Conservation (phyloP, 2,888 invertebrate genomes). For the Podabrus alpinus region DNA sequence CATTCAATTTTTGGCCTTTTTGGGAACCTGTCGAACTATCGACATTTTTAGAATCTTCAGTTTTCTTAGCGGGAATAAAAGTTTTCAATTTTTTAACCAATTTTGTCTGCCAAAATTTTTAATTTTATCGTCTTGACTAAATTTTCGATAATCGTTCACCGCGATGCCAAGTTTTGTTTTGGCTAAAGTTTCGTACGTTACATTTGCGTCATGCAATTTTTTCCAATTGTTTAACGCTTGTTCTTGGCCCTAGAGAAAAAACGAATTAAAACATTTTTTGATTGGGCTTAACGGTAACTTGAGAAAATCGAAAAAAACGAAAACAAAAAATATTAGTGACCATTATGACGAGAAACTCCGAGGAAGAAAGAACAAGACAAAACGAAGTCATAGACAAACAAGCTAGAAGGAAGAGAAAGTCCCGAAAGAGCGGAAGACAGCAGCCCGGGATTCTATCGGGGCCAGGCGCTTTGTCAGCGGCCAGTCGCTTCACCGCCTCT, state of each 20-base stretch:
- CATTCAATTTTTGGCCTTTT: slow-evolving; percentile 63
- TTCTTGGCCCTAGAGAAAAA: slow-evolving; percentile 77
- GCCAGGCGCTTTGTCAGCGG: too few relatives aligned
- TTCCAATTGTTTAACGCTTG: slow-evolving; percentile 90
- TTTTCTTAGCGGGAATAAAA: slow-evolving; percentile 69
- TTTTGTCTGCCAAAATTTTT: slow-evolving; percentile 92
- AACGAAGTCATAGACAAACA: too few relatives aligned
- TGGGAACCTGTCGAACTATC: slow-evolving; percentile 57
- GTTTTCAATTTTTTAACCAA: slow-evolving; percentile 99
- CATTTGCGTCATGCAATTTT: slow-evolving; percentile 83
- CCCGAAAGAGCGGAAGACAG: too few relatives aligned
- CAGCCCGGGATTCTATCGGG: too few relatives aligned
- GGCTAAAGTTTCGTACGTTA: slow-evolving; percentile 91
- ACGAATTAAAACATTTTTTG: not conserved
- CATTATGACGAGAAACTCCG: too few relatives aligned
- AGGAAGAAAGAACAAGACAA: too few relatives aligned
- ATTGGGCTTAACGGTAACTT: not conserved
- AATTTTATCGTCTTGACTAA: slow-evolving; percentile 93
- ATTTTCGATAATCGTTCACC: slow-evolving; percentile 94
- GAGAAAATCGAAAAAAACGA: too few relatives aligned
- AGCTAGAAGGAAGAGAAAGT: too few relatives aligned
- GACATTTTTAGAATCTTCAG: slow-evolving; percentile 50
- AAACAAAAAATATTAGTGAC: too few relatives aligned
- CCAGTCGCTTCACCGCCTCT: too few relatives aligned
- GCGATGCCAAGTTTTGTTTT: slow-evolving; percentile 98